These are phyloP conservation scores for Nasonia vitripennis DNA, from an alignment of 1,140 invertebrate species.

Conservation along the genomic window DNA sequence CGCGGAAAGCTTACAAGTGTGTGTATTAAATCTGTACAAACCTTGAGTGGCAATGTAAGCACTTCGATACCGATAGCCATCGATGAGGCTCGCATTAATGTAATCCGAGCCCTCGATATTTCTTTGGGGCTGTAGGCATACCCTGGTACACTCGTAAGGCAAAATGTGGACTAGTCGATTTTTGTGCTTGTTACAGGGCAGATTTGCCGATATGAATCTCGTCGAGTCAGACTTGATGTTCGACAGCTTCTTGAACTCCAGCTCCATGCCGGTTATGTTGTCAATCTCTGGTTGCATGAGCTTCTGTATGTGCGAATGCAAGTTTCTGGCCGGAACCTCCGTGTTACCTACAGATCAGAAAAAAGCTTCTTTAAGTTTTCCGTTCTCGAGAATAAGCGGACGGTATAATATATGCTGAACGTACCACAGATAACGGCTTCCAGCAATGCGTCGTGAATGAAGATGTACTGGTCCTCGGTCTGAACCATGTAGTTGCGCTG, in stretches of 20 bases:
- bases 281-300: slow-evolving; percentile 88
- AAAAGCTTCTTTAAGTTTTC: not conserved
- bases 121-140: slow-evolving; percentile 93
- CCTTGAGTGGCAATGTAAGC: slow-evolving; percentile 99
- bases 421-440: slow-evolving; percentile 95
- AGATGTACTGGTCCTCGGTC: slow-evolving; percentile 99
- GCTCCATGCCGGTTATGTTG: slow-evolving; percentile 96
- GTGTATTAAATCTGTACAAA: not conserved
- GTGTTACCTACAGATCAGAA: slow-evolving; percentile 79
- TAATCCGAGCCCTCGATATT: slow-evolving; percentile 98
- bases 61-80: slow-evolving; percentile 92
- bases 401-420: not conserved
- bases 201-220: slow-evolving; percentile 95
- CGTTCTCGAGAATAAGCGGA: too few species aligned
- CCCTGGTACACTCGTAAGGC: slow-evolving; percentile 96
- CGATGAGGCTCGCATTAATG: slow-evolving; percentile 98
- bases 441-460: slow-evolving; percentile 97
- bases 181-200: slow-evolving; percentile 98
- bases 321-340: slow-evolving; percentile 92
- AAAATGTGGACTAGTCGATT: slow-evolving; percentile 98
- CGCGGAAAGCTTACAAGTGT: too few species aligned
- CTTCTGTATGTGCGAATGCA: slow-evolving; percentile 96
- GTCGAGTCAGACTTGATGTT: slow-evolving; percentile 96
- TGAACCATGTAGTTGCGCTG: slow-evolving; percentile 99
- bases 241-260: slow-evolving; percentile 98